These are phyloP conservation scores for Oedothorax gibbosus DNA, from an alignment of 1,140 invertebrate species.

Conservation along the genomic window DNA sequence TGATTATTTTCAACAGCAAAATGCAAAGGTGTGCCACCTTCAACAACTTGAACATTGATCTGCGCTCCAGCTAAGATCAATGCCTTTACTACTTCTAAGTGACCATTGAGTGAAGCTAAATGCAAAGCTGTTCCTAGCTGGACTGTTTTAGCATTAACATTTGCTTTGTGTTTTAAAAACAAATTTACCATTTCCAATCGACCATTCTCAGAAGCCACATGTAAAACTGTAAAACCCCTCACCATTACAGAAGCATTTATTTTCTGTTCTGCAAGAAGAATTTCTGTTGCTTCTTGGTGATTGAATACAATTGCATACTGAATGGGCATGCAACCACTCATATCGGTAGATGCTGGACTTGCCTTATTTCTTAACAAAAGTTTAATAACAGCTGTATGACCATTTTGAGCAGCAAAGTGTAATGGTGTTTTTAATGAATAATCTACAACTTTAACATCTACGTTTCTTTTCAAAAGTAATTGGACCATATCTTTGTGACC, in stretches of 20 bases:
- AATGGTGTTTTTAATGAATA: conserved; percentile 21
- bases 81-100: conserved; percentile 8
- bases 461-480: conserved; percentile 12
- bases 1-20: conserved; percentile 14
- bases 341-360: neutral
- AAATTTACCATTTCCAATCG: conserved; percentile 2
- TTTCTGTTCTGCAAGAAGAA: conserved; percentile 6
- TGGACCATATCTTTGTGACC: conserved; percentile 3
- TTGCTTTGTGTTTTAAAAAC: conserved; percentile 17
- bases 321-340: neutral
- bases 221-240: conserved; percentile 4
- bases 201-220: conserved; percentile 26
- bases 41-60: neutral
- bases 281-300: neutral
- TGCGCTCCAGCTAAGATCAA: conserved; percentile 3
- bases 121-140: neutral
- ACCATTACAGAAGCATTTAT: neutral
- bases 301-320: conserved; percentile 14
- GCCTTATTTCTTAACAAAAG: conserved; percentile 25
- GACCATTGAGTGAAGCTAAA: neutral
- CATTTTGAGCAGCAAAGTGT: conserved; percentile 50
- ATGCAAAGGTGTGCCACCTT: conserved; percentile 15
- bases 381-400: neutral
- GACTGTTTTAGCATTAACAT: conserved; percentile 20
- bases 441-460: conserved; percentile 1